Conservation (phyloP, 1,140 invertebrate genomes). For the Pachyrhynchus sulphureomaculatus region DNA sequence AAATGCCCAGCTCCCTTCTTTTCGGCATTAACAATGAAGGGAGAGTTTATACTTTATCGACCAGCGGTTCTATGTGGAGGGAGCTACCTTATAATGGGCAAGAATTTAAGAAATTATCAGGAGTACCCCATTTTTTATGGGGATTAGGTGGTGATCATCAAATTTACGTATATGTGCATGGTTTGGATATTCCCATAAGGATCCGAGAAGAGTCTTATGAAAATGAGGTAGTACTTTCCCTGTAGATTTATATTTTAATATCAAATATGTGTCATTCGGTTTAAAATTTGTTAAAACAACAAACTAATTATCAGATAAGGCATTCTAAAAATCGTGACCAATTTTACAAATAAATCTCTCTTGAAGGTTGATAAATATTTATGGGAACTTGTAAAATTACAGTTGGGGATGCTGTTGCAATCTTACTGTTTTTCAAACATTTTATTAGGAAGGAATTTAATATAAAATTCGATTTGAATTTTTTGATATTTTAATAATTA, state of each 20-base stretch:
- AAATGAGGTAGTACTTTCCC: slow-evolving; percentile 72
- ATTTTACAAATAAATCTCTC: too few relatives aligned
- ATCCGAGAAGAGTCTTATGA: slow-evolving; percentile 89
- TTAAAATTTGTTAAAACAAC: too few relatives aligned
- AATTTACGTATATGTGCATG: slow-evolving; percentile 86
- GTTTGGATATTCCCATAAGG: slow-evolving; percentile 84
- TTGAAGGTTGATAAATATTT: too few relatives aligned
- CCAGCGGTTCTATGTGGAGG: slow-evolving; percentile 75
- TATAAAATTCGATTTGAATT: too few relatives aligned
- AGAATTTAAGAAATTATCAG: slow-evolving; percentile 84
- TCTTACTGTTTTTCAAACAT: too few relatives aligned
- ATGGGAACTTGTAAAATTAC: too few relatives aligned
- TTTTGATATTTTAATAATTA: too few relatives aligned
- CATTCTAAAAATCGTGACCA: too few relatives aligned
- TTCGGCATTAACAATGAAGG: slow-evolving; percentile 87
- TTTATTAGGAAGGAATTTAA: too few relatives aligned
- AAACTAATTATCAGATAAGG: too few relatives aligned
- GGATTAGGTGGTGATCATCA: slow-evolving; percentile 89
- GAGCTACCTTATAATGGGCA: slow-evolving; percentile 81
- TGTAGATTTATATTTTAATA: too few relatives aligned
- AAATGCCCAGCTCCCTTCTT: slow-evolving; percentile 73
- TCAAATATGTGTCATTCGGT: not conserved
- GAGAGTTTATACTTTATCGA: slow-evolving; percentile 78
- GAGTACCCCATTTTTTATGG: slow-evolving; percentile 83
- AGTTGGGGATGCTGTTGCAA: too few relatives aligned